Conservation (phyloP, 2,797 vertebrate species). For the Siniperca scherzeri region DNA sequence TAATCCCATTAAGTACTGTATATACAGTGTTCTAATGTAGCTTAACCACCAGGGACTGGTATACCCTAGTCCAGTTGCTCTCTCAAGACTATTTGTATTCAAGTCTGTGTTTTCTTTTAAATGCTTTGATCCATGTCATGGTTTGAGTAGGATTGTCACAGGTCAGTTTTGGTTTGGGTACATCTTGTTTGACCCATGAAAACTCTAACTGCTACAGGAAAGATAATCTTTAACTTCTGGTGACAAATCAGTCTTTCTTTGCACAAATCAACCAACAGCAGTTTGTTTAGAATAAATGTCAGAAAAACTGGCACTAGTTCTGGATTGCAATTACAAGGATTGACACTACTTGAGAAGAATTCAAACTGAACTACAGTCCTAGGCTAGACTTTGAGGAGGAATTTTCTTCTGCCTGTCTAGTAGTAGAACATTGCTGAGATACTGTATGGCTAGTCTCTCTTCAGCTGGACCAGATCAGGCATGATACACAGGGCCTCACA, state of each 20-base stretch:
- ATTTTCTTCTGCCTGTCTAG: not conserved
- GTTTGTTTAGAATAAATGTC: not conserved
- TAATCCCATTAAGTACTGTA: conserved; percentile 3
- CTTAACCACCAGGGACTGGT: not conserved
- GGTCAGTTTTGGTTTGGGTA: not conserved
- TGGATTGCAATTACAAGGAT: not conserved
- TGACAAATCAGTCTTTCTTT: not conserved
- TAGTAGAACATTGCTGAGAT: not conserved
- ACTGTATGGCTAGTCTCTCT: not conserved
- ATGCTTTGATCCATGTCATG: not conserved
- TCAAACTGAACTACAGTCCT: not conserved
- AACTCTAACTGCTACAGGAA: not conserved
- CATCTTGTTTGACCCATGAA: not conserved
- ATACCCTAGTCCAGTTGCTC: not conserved
- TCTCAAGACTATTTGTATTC: not conserved
- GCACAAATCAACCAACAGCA: not conserved
- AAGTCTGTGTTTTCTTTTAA: not conserved
- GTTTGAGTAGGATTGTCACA: not conserved
- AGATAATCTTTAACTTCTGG: not conserved
- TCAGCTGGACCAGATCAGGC: conserved; percentile 11
- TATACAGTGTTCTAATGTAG: not conserved
- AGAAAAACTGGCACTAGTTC: not conserved
- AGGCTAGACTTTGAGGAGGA: not conserved
- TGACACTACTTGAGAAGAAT: not conserved
- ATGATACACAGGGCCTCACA: conserved; percentile 2